Evolutionary conservation across 2,113 vertebrate genomes (phyloP), one percentile per base, ranked within the genome.

Genomic region (Larimichthys crocea): DNA sequence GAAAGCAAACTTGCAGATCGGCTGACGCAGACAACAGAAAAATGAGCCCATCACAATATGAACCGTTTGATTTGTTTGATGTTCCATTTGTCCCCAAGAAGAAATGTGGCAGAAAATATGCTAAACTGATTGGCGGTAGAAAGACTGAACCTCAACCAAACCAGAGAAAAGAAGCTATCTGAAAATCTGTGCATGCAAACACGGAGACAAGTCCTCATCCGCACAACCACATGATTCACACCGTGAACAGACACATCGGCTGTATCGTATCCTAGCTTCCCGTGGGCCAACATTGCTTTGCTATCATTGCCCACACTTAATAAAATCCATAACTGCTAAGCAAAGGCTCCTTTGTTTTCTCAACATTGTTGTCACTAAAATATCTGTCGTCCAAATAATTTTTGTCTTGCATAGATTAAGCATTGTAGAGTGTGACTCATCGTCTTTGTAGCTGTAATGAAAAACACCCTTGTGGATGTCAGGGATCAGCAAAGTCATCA

Each of bases 391-490:
- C 20, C 26, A 20, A 52, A 62, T 59, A 7, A n/a, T 62, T 69
- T 52, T 53, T 57, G 72, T 74, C 53, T 62, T 35, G 59, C 59
- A n/a, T n/a, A 20, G 42, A 74, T 66, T 19, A 60, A 64, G 17
- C 22, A 69, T 50, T 44, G 19, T 31, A 11, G 11, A 49, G 44
- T 26, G 14, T 86, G 73, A 80, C 49, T 88, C 61, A 77, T 66
- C 52, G 29, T 83, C 24, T 60, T 48, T 46, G 46, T 16, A 66
- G 55, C 53, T 12, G 20, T 59, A 64, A 76, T 80, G 35, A 63
- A 73, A 80, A 80, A 63, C 72, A 67, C 10, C 20, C 19, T n/a
- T 5, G 14, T 22, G 24, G 9, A 50, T 15, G 3, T 8, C 19
- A 22, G 50, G 10, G n/a, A 66, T 56, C 55, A n/a, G 56, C 63